A percentile compares a stretch with the other conserved stretches of the same genome.
Conservation (phyloP, 2,797 vertebrate genomes). For the Myoxocephalus aenaeus region DNA sequence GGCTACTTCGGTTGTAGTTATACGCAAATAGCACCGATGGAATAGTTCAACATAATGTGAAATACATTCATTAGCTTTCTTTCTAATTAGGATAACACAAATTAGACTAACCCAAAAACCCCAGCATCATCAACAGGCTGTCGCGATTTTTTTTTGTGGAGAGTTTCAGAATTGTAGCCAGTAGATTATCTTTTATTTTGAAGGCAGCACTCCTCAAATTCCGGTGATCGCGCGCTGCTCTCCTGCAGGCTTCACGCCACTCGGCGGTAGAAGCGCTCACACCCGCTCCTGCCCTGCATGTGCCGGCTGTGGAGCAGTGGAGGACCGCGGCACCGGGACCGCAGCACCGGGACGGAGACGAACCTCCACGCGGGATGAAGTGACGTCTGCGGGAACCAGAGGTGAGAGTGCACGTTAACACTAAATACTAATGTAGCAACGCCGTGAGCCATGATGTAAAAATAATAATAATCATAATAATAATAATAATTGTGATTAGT, state of each 20-base stretch:
- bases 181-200: conserved; percentile 54
- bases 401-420: conserved; percentile 37
- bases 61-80: background rate
- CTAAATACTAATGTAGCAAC: background rate
- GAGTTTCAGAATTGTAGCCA: background rate
- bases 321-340: conserved; percentile 4
- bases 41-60: no score
- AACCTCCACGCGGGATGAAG: conserved; percentile 27
- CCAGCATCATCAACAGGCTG: background rate
- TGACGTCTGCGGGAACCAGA: background rate
- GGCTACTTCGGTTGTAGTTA: no score
- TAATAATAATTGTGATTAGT: background rate
- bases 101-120: background rate
- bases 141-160: background rate
- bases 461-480: no score
- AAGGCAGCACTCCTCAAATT: conserved; percentile 24
- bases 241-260: background rate
- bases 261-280: conserved; percentile 46
- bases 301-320: conserved; percentile 37
- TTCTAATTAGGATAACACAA: no score
- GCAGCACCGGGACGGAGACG: conserved; percentile 35
- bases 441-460: background rate
- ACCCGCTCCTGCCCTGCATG: conserved; percentile 53
- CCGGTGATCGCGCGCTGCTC: background rate
- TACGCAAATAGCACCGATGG: no score